Conservation (phyloP, 2,113 vertebrate genomes). For the Corydoras sp. region DNA sequence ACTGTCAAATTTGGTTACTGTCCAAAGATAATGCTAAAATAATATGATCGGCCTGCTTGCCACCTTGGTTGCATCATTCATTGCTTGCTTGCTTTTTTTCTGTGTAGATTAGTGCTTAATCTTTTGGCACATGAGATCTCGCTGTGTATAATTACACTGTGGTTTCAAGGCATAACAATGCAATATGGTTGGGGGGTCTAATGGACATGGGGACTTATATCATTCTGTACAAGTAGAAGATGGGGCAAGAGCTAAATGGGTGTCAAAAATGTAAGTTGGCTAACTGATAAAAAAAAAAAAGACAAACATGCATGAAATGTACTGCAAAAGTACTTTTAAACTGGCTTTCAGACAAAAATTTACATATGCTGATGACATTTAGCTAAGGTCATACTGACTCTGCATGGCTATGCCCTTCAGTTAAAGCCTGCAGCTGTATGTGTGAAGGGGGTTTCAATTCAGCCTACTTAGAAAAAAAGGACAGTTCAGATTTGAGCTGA, state of each 20-base stretch:
- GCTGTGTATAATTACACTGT: conserved; percentile 3
- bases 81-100: not conserved
- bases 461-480: no score
- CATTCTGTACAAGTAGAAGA: not conserved
- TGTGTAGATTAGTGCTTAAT: not conserved
- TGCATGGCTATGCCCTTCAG: conserved; percentile 32
- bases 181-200: not conserved
- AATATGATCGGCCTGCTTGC: not conserved
- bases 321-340: conserved; percentile 5
- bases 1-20: conserved; percentile 6
- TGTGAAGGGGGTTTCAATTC: not conserved
- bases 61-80: not conserved
- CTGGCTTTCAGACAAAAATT: conserved; percentile 22
- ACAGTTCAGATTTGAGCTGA: no score
- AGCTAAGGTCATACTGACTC: not conserved
- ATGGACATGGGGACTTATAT: not conserved
- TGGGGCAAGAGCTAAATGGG: not conserved
- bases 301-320: not conserved
- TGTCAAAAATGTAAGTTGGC: conserved; percentile 2
- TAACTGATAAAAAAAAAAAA: conserved; percentile 6
- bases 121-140: not conserved
- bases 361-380: conserved; percentile 25
- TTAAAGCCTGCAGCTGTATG: conserved; percentile 40
- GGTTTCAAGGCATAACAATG: conserved; percentile 8
- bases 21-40: not conserved